A percentile compares a stretch with the other conserved stretches of the same genome.
phyloP scores from a whole-genome alignment of 2,888 invertebrate genomes.

The Platycnemis pennipes region DNA sequence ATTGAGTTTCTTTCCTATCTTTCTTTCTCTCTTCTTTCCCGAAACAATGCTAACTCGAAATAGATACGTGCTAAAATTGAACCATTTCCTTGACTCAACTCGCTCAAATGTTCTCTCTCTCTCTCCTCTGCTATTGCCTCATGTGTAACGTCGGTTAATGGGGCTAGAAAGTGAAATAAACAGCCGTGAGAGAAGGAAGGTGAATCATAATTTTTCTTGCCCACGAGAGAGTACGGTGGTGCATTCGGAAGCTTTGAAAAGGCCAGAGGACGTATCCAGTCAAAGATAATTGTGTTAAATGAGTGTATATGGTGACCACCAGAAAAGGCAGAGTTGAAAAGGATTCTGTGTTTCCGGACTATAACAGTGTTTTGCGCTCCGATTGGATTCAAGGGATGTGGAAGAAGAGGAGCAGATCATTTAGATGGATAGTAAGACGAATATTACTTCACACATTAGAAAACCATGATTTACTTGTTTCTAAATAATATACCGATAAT shows the following conservation, averaged over 20 bases:
- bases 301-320: background rate
- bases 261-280: background rate
- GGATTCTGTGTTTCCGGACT: background rate
- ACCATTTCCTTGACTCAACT: background rate
- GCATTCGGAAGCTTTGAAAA: background rate
- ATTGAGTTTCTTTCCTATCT: too few relatives aligned
- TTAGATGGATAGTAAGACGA: too few relatives aligned
- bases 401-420: too few relatives aligned
- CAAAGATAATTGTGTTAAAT: background rate
- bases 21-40: too few relatives aligned
- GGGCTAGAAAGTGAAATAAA: background rate
- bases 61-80: too few relatives aligned
- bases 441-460: too few relatives aligned
- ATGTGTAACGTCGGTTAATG: background rate
- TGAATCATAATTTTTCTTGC: background rate
- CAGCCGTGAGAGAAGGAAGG: background rate
- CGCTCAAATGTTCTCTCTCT: too few relatives aligned
- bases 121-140: background rate
- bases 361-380: too few relatives aligned
- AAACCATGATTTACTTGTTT: too few relatives aligned
- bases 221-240: background rate
- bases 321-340: background rate
- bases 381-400: too few relatives aligned
- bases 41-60: too few relatives aligned
- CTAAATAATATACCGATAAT: too few relatives aligned